Base-by-base conservation (phyloP, 2,113 vertebrate species). In the Leptodactylus fuscus region DNA sequence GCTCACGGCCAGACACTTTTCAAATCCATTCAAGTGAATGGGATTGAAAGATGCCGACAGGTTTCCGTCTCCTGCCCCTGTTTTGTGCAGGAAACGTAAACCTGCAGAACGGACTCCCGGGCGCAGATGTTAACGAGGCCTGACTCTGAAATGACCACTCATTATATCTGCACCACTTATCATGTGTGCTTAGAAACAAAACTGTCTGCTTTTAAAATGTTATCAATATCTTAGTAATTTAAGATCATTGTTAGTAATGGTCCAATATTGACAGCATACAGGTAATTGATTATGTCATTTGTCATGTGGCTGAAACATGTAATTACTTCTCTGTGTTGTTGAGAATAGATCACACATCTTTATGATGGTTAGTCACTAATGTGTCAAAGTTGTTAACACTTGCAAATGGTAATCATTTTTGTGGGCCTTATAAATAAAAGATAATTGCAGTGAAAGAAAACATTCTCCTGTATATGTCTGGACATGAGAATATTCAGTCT, bases 281-380 rank as follows among this genome's bases (percentile, higher is more conserved):
- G 32, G 67, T 55, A 74, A 82, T 82, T 71, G 81, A 82, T 82
- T 83, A 75, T 75, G 53, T 38, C 67, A 83, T 83, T 83, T 83
- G 69, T 41, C 67, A 83, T 75, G 75, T 44, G 36, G 7, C 24
- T 75, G 82, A 83, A 83, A 83, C 82, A 83, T 83, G 38, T 83
- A 83, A 83, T 83, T 83, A 83, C 70, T 75, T 83, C 20, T 62
- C 53, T 62, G 7, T 75, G 51, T 15, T 48, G 36, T 46, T 46
- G 24, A 32, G 27, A 76, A 73, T 44, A 75, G 38, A 75, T 83
- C 53, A 62, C 48, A 73, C 69, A 53, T 60, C 49, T 75, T 75
- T 83, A 76, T 83, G 82, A 75, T 62, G 53, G 75, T 83, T 83
- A 83, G 75, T 62, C 71, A 83, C 82, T 75, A 75, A 74, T 75